Percentiles rank a stretch among this genome's conserved stretches.
phyloP scores from a whole-genome alignment of 2,113 vertebrate genomes.

The Callorhinus ursinus region DNA sequence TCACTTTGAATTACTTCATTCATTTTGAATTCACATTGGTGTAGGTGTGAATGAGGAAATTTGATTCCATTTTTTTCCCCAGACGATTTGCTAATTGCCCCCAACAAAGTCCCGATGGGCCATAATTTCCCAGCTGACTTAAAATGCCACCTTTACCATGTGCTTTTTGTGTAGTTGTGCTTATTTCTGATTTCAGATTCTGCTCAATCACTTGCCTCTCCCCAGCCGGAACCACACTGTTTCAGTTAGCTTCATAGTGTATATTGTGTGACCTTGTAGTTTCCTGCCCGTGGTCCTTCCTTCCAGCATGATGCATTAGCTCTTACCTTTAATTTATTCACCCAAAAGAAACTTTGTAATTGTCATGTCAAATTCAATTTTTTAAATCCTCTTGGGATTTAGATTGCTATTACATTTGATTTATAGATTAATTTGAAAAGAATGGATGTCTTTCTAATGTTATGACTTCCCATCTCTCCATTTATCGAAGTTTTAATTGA shows the following conservation, averaged over 20 bases:
- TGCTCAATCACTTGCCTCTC: background rate
- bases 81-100: background rate
- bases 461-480: background rate
- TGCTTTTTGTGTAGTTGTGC: background rate
- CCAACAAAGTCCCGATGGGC: background rate
- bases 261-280: background rate
- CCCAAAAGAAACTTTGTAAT: slow-evolving; percentile 60
- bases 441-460: slow-evolving; percentile 53
- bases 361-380: slow-evolving; percentile 60
- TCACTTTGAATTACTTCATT: background rate
- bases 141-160: background rate
- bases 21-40: background rate
- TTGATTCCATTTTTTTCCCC: background rate
- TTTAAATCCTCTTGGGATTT: slow-evolving; percentile 54
- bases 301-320: background rate
- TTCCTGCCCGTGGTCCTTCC: background rate
- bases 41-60: background rate
- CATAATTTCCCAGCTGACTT: background rate
- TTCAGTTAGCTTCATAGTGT: slow-evolving; percentile 35
- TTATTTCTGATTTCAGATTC: background rate
- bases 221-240: slow-evolving; percentile 8
- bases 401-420: slow-evolving; percentile 60
- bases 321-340: slow-evolving; percentile 50
- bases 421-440: slow-evolving; percentile 62
- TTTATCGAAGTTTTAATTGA: slow-evolving; percentile 74